phyloP scores from a whole-genome alignment of 2,797 vertebrate species.

The Paramormyrops hopkinsi region DNA sequence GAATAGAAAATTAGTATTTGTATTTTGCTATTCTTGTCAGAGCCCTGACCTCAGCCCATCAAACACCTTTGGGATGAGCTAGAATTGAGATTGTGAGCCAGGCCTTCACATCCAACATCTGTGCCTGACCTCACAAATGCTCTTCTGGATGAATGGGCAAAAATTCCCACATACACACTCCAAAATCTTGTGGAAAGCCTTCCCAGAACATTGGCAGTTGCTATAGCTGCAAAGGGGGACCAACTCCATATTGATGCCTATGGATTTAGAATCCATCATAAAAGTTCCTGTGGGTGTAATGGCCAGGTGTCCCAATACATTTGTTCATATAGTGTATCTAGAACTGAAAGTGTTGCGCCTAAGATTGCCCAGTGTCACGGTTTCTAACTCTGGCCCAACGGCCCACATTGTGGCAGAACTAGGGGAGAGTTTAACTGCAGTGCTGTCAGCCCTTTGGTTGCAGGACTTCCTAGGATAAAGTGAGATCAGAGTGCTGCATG shows the following conservation, averaged over 20 bases:
- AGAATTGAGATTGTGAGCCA: neutral
- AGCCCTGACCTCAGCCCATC: neutral
- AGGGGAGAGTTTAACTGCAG: slow-evolving; percentile 8
- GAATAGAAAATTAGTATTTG: neutral
- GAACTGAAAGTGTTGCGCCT: neutral
- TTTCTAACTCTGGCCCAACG: neutral
- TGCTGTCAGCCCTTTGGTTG: slow-evolving; percentile 17
- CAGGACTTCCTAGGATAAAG: slow-evolving; percentile 1
- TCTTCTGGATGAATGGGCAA: neutral
- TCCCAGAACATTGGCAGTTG: neutral
- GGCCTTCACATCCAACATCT: neutral
- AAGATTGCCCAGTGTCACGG: neutral
- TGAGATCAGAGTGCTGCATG: neutral
- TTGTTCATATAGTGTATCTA: neutral
- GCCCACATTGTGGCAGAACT: neutral
- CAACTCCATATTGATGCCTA: neutral
- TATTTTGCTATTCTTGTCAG: neutral
- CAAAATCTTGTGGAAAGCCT: neutral
- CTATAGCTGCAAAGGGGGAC: neutral
- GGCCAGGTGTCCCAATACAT: neutral
- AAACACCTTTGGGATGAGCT: neutral
- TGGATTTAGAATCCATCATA: neutral
- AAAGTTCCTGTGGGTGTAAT: neutral
- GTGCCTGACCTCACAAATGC: neutral
- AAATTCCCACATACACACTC: neutral